Base-by-base conservation (phyloP, 1,140 invertebrate genomes). In the Lanistes nyassanus region DNA sequence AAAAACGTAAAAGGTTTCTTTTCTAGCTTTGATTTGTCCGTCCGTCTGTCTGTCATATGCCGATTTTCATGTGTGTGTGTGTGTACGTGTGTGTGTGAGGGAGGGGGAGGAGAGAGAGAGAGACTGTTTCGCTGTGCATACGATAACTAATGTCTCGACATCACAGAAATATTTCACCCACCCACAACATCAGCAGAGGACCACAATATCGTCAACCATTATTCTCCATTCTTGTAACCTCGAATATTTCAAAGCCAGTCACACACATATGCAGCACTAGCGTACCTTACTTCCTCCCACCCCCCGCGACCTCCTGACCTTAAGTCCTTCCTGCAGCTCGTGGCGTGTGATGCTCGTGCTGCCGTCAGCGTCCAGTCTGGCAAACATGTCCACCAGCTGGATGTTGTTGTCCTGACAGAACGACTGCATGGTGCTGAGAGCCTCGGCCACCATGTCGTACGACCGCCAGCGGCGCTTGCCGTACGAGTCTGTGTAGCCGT, bases 321-420 rank as follows among this genome's bases (percentile, higher is more conserved):
- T 84, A 19, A 88, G 68, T 11, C 87, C 87, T 79, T 84, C 80
- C 47, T 79, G 78, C 68, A 88, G 87, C 73, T 88, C 86, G 16
- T 83, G 83, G 67, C 83, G 79, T 31, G 83, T 84, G 23, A 88
- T 82, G 53, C 82, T 85, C 78, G 83, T 85, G 60, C 85, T 86
- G 31, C 83, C 81, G 51, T 88, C 87, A 13, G 80, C 77, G 73
- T 87, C 86, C 65, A 88, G 83, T 60, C 80, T 76, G 16, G 74
- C 76, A 64, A 88, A 88, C 26, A 88, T 78, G 53, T 86, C 84
- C 23, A 85, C 81, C 1, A 87, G 67, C 26, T 82, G 81, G 13
- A 87, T 80, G 53, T 82, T 80, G 36, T 82, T 81, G 31, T 80
- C 78, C 42, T 77, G 76, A 62, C 85, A 79, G 73, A 82, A 88